A percentile compares a stretch with the other conserved stretches of the same genome.
Evolutionary conservation across 2,113 vertebrate species (phyloP).

Genomic region (Microtus pennsylvanicus): DNA sequence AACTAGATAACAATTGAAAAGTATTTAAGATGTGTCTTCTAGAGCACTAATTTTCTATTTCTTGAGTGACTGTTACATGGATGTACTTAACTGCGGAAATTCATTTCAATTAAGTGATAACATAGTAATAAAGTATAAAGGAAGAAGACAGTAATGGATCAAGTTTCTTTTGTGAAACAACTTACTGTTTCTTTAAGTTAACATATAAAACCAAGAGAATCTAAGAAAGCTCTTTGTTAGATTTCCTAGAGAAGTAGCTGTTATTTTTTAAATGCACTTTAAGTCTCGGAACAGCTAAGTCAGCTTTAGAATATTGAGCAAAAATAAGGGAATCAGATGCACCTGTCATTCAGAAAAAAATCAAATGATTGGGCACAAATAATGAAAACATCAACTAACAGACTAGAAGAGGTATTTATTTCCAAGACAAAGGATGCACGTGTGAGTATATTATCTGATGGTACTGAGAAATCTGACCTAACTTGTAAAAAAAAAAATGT

Average conservation of each 20-base stretch:
- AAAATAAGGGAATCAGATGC: neutral
- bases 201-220: neutral
- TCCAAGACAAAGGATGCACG: neutral
- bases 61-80: neutral
- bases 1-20: neutral
- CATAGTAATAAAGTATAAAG: slow-evolving; percentile 2
- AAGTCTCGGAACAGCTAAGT: neutral
- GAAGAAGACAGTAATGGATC: neutral
- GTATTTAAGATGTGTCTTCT: neutral
- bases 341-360: neutral
- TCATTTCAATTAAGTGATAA: neutral
- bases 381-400: neutral
- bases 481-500: neutral
- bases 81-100: slow-evolving; percentile 12
- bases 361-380: neutral
- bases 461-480: neutral
- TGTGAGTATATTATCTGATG: neutral
- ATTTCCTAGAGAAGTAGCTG: slow-evolving; percentile 10
- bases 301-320: neutral
- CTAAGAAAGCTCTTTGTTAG: neutral
- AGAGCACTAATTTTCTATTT: slow-evolving; percentile 39
- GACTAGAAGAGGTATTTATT: slow-evolving; percentile 7
- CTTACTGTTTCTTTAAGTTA: neutral
- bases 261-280: neutral
- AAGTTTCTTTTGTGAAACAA: neutral